Percentiles rank a stretch among this genome's conserved stretches.
Evolutionary conservation across 2,888 invertebrate species (phyloP).

Genomic region (Thecophora atra): DNA sequence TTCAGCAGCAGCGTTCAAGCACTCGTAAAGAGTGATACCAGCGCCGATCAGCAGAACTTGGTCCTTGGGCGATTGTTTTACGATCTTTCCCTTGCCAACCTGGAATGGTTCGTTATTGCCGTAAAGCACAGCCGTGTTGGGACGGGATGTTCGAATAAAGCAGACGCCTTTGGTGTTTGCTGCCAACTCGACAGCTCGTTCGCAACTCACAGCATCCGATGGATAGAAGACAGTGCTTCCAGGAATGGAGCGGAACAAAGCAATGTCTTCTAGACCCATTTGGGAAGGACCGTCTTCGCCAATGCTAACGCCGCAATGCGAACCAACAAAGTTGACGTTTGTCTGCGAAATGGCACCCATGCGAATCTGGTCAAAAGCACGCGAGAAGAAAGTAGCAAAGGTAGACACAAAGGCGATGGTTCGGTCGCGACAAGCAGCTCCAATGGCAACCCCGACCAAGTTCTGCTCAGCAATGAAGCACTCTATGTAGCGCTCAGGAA

Average conservation of each 20-base stretch:
- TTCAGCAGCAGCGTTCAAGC: slow-evolving; percentile 81
- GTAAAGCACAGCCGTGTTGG: slow-evolving; percentile 88
- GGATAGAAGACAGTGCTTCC: slow-evolving; percentile 83
- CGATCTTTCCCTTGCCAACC: slow-evolving; percentile 82
- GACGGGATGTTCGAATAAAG: slow-evolving; percentile 95
- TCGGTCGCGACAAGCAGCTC: slow-evolving; percentile 91
- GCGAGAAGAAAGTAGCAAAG: slow-evolving; percentile 96
- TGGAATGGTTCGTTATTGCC: slow-evolving; percentile 82
- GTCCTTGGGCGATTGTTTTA: slow-evolving; percentile 80
- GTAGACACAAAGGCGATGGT: slow-evolving; percentile 95
- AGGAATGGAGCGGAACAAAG: slow-evolving; percentile 93
- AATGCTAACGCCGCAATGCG: slow-evolving; percentile 98
- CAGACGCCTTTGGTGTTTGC: slow-evolving; percentile 95
- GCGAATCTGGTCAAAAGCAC: slow-evolving; percentile 98
- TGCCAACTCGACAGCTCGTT: slow-evolving; percentile 94
- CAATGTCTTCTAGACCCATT: slow-evolving; percentile 99
- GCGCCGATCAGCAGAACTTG: slow-evolving; percentile 89
- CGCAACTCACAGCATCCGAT: slow-evolving; percentile 92
- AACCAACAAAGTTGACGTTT: slow-evolving; percentile 95
- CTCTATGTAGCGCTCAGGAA: slow-evolving; percentile 83
- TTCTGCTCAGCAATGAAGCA: slow-evolving; percentile 99
- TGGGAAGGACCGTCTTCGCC: slow-evolving; percentile 99
- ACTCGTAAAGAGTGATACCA: slow-evolving; percentile 93
- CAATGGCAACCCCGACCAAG: slow-evolving; percentile 94
- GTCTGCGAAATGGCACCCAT: slow-evolving; percentile 99